phyloP scores from a whole-genome alignment of 2,888 invertebrate species.

The Tenthredo livida region DNA sequence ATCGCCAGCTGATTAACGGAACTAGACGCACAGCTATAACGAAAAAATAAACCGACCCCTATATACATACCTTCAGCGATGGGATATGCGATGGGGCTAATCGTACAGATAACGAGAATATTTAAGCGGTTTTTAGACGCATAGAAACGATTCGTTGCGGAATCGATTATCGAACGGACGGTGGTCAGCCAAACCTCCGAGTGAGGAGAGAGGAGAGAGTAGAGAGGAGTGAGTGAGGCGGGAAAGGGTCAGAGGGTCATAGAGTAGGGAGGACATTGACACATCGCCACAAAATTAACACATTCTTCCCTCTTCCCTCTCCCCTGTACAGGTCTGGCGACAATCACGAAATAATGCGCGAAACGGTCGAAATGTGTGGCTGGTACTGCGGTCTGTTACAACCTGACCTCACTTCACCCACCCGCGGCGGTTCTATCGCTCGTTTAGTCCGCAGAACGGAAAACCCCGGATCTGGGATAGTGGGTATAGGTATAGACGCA shows the following conservation, averaged over 20 bases:
- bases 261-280: conserved; percentile 66
- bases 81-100: background rate
- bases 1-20: background rate
- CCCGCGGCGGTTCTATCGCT: background rate
- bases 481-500: background rate
- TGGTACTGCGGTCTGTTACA: conserved; percentile 72
- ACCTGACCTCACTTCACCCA: conserved; percentile 53
- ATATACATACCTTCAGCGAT: too few species aligned
- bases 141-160: conserved; percentile 23
- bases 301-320: conserved; percentile 72
- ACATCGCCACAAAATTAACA: conserved; percentile 74
- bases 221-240: conserved; percentile 56
- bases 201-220: conserved; percentile 51
- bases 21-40: background rate
- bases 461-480: background rate
- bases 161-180: conserved; percentile 42
- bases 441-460: background rate
- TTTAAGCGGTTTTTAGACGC: conserved; percentile 38
- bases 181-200: conserved; percentile 24
- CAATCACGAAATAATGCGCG: conserved; percentile 76
- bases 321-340: conserved; percentile 62
- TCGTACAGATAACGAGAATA: background rate
- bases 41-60: background rate
- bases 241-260: conserved; percentile 48
- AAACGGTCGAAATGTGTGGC: conserved; percentile 74